A percentile compares a stretch with the other conserved stretches of the same genome.
Evolutionary conservation across 1,140 invertebrate genomes (phyloP).

Genomic region (Drosophila athabasca): DNA sequence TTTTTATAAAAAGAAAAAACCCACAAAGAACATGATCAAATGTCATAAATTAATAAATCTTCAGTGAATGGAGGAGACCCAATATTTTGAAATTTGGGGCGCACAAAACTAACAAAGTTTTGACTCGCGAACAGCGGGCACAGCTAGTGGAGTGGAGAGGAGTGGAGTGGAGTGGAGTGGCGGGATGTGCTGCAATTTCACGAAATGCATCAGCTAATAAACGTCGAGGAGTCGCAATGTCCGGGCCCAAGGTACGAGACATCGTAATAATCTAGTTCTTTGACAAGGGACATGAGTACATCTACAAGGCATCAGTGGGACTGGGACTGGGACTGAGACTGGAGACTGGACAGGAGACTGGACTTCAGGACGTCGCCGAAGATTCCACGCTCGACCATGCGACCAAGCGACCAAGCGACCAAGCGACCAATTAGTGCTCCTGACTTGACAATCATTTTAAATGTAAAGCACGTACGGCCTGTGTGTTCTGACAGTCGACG

Average conservation of each 20-base stretch:
- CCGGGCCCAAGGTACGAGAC: background rate
- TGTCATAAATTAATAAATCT: conserved; percentile 2
- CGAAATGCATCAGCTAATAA: conserved; percentile 3
- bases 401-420: conserved; percentile 8
- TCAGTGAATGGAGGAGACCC: background rate
- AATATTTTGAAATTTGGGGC: no score
- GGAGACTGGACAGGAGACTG: conserved; percentile 10
- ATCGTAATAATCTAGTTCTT: conserved; percentile 65
- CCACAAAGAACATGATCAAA: no score
- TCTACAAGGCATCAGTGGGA: conserved; percentile 14
- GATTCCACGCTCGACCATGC: conserved; percentile 61
- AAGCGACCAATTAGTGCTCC: conserved; percentile 82
- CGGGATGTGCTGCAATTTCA: no score
- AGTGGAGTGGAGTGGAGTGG: no score
- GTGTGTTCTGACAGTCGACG: conserved; percentile 74
- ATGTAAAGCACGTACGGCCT: conserved; percentile 83
- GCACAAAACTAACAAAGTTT: no score
- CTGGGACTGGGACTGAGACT: conserved; percentile 1
- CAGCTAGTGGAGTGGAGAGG: no score
- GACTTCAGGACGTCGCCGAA: conserved; percentile 29
- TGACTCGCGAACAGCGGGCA: no score
- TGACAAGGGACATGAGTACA: conserved; percentile 71
- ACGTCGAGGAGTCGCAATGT: background rate
- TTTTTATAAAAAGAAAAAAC: no score
- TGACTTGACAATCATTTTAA: conserved; percentile 74